These are phyloP conservation scores for Cryptosula pallasiana DNA, from an alignment of 2,888 invertebrate genomes.

Conservation along the genomic window DNA sequence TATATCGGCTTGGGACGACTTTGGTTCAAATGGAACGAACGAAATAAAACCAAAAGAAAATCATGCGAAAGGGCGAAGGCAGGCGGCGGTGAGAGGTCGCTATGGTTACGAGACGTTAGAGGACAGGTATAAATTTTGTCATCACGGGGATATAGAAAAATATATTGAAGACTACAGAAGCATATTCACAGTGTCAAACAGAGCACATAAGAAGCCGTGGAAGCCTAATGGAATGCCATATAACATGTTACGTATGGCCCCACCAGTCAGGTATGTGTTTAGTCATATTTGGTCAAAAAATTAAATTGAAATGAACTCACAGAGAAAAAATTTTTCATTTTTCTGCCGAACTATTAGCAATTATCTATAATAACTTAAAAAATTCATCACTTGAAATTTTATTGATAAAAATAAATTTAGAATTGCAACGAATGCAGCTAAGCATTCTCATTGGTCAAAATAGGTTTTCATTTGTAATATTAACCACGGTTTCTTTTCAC, in stretches of 20 bases:
- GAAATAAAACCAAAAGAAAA: neutral
- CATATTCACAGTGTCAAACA: slow-evolving; percentile 4
- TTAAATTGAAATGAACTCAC: too few relatives aligned
- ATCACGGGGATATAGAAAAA: neutral
- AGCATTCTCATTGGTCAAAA: too few relatives aligned
- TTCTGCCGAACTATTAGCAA: too few relatives aligned
- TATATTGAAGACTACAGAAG: slow-evolving; percentile 10
- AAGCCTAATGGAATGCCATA: neutral
- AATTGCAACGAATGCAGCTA: too few relatives aligned
- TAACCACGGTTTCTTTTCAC: too few relatives aligned
- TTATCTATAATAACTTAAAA: too few relatives aligned
- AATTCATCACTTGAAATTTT: too few relatives aligned
- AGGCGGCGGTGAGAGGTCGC: neutral
- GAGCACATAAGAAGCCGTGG: neutral
- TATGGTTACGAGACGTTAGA: slow-evolving; percentile 10
- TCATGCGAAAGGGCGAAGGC: neutral
- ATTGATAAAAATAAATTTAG: too few relatives aligned
- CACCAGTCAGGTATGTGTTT: neutral
- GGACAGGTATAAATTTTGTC: slow-evolving; percentile 16
- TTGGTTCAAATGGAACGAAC: neutral
- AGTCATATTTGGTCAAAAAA: too few relatives aligned
- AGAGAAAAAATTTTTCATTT: too few relatives aligned
- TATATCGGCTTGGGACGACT: neutral
- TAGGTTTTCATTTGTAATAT: too few relatives aligned
- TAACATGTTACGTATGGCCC: neutral